Percentiles rank a stretch among this genome's conserved stretches.
phyloP scores from a whole-genome alignment of 1,140 invertebrate genomes.

The Camponotus vicinus region DNA sequence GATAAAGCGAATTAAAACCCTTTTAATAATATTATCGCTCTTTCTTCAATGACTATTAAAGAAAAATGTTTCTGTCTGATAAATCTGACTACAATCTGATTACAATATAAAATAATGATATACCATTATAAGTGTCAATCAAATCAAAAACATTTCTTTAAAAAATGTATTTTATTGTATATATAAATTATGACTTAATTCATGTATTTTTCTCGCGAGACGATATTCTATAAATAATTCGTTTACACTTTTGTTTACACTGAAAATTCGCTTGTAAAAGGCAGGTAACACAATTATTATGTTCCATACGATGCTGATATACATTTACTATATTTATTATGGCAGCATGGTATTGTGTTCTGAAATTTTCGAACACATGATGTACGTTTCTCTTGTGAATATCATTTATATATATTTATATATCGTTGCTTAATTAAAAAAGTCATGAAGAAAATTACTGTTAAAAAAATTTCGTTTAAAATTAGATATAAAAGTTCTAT shows the following conservation, averaged over 20 bases:
- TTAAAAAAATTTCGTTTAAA: not conserved
- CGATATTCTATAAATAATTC: not conserved
- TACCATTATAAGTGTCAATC: too few relatives aligned
- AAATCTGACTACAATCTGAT: too few relatives aligned
- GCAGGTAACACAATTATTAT: not conserved
- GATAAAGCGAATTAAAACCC: too few relatives aligned
- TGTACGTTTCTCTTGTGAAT: too few relatives aligned
- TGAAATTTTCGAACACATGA: not conserved
- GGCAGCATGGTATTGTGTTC: constrained; percentile 22
- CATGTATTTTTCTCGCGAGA: not conserved
- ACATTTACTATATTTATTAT: constrained; percentile 45
- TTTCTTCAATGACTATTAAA: too few relatives aligned
- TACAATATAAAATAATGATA: too few relatives aligned
- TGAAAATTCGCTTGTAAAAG: not conserved
- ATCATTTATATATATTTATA: not conserved
- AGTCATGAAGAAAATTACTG: not conserved
- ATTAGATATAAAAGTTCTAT: not conserved
- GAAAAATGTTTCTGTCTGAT: too few relatives aligned
- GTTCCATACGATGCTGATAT: not conserved
- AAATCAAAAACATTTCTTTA: not conserved
- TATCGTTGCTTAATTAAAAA: not conserved
- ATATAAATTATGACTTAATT: constrained; percentile 21
- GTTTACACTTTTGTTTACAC: not conserved
- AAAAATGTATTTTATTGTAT: constrained; percentile 21
- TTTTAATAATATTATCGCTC: too few relatives aligned